Base-by-base conservation (phyloP, 2,113 vertebrate species). In the Erinaceus europaeus region DNA sequence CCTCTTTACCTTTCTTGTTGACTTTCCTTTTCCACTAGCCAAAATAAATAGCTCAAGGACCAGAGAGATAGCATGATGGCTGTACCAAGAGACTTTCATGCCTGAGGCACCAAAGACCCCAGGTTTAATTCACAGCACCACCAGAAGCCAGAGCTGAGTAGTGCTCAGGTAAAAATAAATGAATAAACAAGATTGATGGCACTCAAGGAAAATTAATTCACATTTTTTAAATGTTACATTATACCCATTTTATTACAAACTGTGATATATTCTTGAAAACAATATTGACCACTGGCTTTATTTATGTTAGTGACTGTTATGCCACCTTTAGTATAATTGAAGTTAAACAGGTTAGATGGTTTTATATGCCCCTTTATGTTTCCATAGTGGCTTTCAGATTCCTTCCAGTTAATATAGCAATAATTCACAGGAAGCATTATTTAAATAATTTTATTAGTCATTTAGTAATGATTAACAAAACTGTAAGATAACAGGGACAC, bases 371-470 rank as follows among this genome's bases (percentile, higher is more conserved):
- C 7, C 23, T 29, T 75, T 91, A 25, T 34, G 2, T 74, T 73
- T 64, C 8, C 21, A 67, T 9, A 75, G 36, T 6, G 44, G 14
- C 3, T 20, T 17, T 78, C 32, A 68, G 36, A 71, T 75, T 75
- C 20, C 36, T 67, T 36, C 18, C 25, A 46, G 29, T 27, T 53
- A 61, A 50, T 55, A 15, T 1, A 38, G 29, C 9, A 57, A 55
- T 27, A 71, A 67, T 55, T 88, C 90, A 4, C 36, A 79, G 79
- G 61, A 61, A 91, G n/a, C n/a, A n/a, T n/a, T n/a, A n/a, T n/a
- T n/a, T n/a, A n/a, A n/a, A n/a, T n/a, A n/a, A n/a, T n/a, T n/a
- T 84, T 62, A 2, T 69, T 57, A 53, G n/a, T 59, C 55, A 61
- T 74, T 6, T 61, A 65, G 71, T 73, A 74, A 40, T 11, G 12